Percentiles rank a stretch among this genome's conserved stretches.
Conservation (phyloP, 1,140 invertebrate species). For the Papilio dardanus region DNA sequence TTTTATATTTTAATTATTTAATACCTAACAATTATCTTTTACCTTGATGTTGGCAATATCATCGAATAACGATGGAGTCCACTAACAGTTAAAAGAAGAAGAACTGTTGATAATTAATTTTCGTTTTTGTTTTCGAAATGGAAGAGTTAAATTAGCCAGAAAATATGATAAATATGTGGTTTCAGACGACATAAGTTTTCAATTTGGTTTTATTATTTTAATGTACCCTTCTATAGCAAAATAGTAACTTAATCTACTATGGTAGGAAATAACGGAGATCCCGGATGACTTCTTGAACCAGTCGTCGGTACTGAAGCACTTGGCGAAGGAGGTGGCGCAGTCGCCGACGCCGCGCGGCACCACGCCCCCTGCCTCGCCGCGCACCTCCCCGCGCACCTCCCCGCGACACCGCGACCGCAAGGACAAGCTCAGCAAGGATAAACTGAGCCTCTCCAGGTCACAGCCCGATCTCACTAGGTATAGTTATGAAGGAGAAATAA, state of each 20-base stretch:
- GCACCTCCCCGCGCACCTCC: slow-evolving; percentile 68
- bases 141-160: too few species aligned
- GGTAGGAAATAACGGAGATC: slow-evolving; percentile 91
- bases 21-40: too few species aligned
- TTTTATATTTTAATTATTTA: too few species aligned
- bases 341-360: slow-evolving; percentile 78
- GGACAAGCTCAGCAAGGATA: slow-evolving; percentile 82
- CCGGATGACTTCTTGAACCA: slow-evolving; percentile 93
- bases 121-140: too few species aligned
- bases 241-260: background rate
- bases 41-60: too few species aligned
- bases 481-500: slow-evolving; percentile 36
- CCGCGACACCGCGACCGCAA: slow-evolving; percentile 57
- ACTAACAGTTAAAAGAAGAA: too few species aligned
- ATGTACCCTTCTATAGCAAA: too few species aligned
- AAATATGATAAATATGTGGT: too few species aligned
- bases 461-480: slow-evolving; percentile 81
- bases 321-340: slow-evolving; percentile 90
- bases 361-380: slow-evolving; percentile 67
- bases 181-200: too few species aligned
- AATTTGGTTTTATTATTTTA: too few species aligned
- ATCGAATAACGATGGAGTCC: too few species aligned
- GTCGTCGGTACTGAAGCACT: slow-evolving; percentile 92
- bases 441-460: slow-evolving; percentile 89
- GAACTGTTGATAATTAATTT: too few species aligned